A percentile compares a stretch with the other conserved stretches of the same genome.
phyloP scores from a whole-genome alignment of 2,888 invertebrate genomes.

The Drosophila rubida region DNA sequence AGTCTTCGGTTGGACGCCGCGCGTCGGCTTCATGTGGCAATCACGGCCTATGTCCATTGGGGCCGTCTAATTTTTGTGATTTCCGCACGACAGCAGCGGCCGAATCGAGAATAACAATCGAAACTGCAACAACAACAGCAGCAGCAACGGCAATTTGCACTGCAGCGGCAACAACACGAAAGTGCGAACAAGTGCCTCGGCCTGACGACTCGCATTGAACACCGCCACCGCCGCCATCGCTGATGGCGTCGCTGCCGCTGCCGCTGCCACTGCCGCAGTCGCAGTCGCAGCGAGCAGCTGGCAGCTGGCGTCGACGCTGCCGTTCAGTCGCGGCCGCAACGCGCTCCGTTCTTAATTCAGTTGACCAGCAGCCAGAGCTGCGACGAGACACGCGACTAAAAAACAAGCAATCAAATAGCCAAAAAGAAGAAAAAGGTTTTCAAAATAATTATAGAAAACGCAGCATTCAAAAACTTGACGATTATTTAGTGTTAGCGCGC shows the following conservation, averaged over 20 bases:
- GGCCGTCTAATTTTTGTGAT: conserved; percentile 69
- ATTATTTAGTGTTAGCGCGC: conserved; percentile 17
- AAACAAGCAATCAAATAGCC: conserved; percentile 15
- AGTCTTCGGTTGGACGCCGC: conserved; percentile 9
- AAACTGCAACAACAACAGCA: conserved; percentile 26
- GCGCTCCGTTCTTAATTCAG: conserved; percentile 80
- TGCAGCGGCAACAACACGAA: conserved; percentile 25
- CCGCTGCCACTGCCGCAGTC: conserved; percentile 6
- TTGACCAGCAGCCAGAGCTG: conserved; percentile 81
- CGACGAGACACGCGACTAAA: conserved; percentile 76
- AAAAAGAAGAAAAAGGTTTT: conserved; percentile 12
- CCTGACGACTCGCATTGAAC: conserved; percentile 52
- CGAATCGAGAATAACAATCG: conserved; percentile 21
- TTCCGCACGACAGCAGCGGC: conserved; percentile 55
- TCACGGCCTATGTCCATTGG: conserved; percentile 61
- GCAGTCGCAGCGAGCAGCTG: conserved; percentile 7
- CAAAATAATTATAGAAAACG: conserved; percentile 28
- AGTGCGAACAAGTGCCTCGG: conserved; percentile 51
- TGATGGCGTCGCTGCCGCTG: conserved; percentile 15
- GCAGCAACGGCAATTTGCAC: conserved; percentile 29
- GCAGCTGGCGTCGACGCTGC: conserved; percentile 8
- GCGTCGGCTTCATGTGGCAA: conserved; percentile 51
- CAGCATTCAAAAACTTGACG: conserved; percentile 13
- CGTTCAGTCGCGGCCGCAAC: conserved; percentile 50
- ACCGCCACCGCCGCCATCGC: conserved; percentile 12